These are phyloP conservation scores for Mastomys coucha DNA, from an alignment of 2,113 vertebrate genomes.

Conservation along the genomic window DNA sequence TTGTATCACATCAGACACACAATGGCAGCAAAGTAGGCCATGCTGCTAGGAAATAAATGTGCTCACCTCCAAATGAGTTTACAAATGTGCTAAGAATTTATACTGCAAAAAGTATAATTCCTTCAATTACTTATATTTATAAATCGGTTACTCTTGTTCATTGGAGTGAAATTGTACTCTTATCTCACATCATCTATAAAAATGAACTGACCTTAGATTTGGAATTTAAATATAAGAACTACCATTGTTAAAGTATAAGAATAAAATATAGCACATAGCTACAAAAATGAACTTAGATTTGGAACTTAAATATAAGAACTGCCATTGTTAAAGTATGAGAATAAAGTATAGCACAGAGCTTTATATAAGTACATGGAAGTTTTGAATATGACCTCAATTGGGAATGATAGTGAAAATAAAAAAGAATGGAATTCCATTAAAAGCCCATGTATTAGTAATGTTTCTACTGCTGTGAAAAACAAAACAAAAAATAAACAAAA, in stretches of 20 bases:
- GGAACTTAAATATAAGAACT: too few species aligned
- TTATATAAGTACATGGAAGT: too few species aligned
- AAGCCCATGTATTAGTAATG: too few species aligned
- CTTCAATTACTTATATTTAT: not conserved
- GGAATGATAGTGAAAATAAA: not conserved
- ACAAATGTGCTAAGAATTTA: not conserved
- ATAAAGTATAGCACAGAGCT: not conserved
- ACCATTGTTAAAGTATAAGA: not conserved
- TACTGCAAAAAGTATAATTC: not conserved
- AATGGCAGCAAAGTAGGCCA: not conserved
- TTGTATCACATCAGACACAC: not conserved
- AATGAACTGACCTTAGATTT: not conserved
- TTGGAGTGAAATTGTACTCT: not conserved
- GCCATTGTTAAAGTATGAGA: not conserved
- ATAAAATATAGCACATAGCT: too few species aligned
- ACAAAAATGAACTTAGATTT: not conserved
- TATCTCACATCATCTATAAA: too few species aligned
- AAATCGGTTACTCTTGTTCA: not conserved
- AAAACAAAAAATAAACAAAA: not conserved
- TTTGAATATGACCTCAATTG: not conserved
- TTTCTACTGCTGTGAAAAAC: not conserved
- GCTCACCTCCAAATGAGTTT: not conserved
- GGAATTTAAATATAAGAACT: too few species aligned
- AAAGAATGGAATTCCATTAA: not conserved
- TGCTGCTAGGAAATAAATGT: not conserved